phyloP scores from a whole-genome alignment of 2,113 vertebrate species.

The Alligator sinensis region DNA sequence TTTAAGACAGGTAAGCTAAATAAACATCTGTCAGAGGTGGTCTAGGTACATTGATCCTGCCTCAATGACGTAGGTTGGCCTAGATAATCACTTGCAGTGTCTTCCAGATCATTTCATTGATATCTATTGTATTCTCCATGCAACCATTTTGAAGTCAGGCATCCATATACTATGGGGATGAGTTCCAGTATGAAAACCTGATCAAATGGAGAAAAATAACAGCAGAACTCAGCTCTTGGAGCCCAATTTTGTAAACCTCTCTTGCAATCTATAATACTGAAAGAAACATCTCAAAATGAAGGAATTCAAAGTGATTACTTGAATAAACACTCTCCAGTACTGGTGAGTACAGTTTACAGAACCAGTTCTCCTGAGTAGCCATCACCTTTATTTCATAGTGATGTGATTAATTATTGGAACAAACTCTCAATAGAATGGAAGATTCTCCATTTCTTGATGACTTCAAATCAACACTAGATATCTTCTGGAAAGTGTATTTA shows the following conservation, averaged over 20 bases:
- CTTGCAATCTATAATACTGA: neutral
- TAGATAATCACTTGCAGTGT: neutral
- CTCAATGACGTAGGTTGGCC: neutral
- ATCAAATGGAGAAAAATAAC: neutral
- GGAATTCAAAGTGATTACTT: neutral
- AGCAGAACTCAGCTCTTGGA: neutral
- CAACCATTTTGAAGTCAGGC: neutral
- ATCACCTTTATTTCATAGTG: neutral
- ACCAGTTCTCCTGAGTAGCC: neutral
- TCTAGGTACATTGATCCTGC: too few species aligned
- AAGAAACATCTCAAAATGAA: neutral
- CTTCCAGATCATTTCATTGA: neutral
- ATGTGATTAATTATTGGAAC: neutral
- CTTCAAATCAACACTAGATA: neutral
- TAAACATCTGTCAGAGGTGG: too few species aligned
- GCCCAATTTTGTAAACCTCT: neutral
- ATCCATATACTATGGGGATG: fast-evolving
- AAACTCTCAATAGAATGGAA: neutral
- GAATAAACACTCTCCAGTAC: neutral
- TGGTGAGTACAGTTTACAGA: neutral
- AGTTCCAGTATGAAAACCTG: neutral
- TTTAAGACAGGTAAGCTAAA: too few species aligned
- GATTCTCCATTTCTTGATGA: neutral
- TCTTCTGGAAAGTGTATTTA: neutral
- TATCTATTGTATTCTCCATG: neutral